Conservation (phyloP, 2,797 vertebrate species). For the Pachyuromys duprasi region DNA sequence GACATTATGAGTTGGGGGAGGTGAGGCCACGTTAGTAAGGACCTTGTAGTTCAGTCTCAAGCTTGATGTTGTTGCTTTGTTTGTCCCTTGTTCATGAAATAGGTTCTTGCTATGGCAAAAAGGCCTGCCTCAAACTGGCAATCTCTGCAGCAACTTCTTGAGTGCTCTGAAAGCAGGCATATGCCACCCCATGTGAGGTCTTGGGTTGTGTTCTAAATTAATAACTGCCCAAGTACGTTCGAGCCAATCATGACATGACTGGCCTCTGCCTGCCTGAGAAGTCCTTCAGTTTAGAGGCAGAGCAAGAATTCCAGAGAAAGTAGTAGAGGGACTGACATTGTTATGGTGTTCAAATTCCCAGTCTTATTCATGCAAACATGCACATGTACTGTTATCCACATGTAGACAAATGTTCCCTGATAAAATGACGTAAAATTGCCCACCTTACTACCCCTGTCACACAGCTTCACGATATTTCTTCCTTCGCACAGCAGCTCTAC, state of each 20-base stretch:
- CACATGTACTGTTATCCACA: neutral
- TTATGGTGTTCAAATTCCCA: neutral
- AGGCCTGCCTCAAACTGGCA: neutral
- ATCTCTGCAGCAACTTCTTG: neutral
- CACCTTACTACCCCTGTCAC: neutral
- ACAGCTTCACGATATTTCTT: neutral
- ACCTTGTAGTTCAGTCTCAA: neutral
- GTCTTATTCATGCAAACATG: neutral
- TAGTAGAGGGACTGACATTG: neutral
- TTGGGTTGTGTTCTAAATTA: neutral
- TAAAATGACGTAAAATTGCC: neutral
- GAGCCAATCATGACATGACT: neutral
- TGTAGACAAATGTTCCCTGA: neutral
- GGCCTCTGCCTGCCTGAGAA: neutral
- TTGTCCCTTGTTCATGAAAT: neutral
- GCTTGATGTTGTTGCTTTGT: neutral
- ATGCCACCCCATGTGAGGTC: neutral
- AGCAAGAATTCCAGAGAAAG: neutral
- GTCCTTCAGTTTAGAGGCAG: neutral
- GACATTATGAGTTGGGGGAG: neutral
- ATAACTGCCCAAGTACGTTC: neutral
- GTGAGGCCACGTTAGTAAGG: neutral
- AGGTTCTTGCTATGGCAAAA: neutral
- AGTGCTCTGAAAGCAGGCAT: neutral
- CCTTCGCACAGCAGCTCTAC: neutral